Evolutionary conservation across 2,888 invertebrate genomes (phyloP).

Genomic region (Agrypnus murinus): DNA sequence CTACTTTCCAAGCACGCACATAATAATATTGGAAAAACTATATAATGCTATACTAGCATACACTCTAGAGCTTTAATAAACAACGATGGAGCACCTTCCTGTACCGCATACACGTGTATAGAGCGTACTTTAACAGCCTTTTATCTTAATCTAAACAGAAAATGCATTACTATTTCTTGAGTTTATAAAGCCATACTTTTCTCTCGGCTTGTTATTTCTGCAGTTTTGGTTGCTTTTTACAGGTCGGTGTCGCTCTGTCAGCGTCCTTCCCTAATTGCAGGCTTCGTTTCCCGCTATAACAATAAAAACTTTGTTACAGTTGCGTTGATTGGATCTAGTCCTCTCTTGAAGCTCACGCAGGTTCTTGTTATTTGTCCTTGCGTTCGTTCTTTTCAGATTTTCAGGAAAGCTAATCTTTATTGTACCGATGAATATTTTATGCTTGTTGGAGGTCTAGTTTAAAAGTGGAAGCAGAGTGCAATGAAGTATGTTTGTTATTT

Average conservation of each 20-base stretch:
- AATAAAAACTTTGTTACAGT: conserved; percentile 63
- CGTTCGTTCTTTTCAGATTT: not conserved
- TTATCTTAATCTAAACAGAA: conserved; percentile 8
- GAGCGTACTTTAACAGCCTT: not conserved
- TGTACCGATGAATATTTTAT: conserved; percentile 25
- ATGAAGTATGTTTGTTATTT: too few relatives aligned
- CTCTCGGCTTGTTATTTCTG: conserved; percentile 40
- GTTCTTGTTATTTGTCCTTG: conserved; percentile 22
- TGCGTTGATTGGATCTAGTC: conserved; percentile 63
- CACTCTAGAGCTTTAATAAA: too few relatives aligned
- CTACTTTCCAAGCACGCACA: conserved; percentile 32
- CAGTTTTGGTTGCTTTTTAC: conserved; percentile 48
- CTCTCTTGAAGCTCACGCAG: conserved; percentile 29
- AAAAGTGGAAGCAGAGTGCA: too few relatives aligned
- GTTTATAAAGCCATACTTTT: conserved; percentile 27
- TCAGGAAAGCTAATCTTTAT: conserved; percentile 1
- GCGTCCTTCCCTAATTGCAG: conserved; percentile 48
- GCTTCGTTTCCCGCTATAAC: conserved; percentile 60
- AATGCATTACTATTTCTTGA: not conserved
- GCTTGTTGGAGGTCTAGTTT: not conserved
- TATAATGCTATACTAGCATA: not conserved
- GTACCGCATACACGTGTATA: too few relatives aligned
- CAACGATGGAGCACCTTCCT: too few relatives aligned
- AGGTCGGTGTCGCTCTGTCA: conserved; percentile 52
- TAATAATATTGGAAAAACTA: conserved; percentile 19